Evolutionary conservation across 2,888 invertebrate genomes (phyloP).

Genomic region (Pyrrhia umbra): DNA sequence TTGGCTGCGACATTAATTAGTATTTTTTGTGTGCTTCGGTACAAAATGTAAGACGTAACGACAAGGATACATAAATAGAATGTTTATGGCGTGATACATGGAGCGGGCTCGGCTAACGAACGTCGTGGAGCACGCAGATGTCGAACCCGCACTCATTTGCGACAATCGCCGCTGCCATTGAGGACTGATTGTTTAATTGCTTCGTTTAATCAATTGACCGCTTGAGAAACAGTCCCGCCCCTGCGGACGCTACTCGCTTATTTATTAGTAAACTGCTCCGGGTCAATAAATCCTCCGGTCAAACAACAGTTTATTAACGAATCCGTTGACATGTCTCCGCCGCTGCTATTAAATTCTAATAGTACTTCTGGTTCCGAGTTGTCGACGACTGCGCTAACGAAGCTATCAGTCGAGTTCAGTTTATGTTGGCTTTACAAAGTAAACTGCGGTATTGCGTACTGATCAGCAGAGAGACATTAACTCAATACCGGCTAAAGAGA

Average conservation of each 20-base stretch:
- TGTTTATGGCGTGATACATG: conserved; percentile 41
- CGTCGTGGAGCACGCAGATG: conserved; percentile 70
- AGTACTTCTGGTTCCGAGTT: conserved; percentile 45
- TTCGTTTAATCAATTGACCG: conserved; percentile 90
- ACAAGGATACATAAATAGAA: conserved; percentile 46
- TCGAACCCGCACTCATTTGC: conserved; percentile 86
- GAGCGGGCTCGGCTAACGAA: conserved; percentile 19
- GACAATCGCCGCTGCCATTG: conserved; percentile 84
- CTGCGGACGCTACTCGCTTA: conserved; percentile 75
- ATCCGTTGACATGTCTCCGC: conserved; percentile 62
- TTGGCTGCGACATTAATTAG: conserved; percentile 56
- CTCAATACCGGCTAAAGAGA: conserved; percentile 25
- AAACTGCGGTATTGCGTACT: conserved; percentile 3
- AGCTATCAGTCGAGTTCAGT: conserved; percentile 11
- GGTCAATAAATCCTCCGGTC: conserved; percentile 85
- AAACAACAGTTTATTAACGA: conserved; percentile 81
- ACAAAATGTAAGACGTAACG: conserved; percentile 30
- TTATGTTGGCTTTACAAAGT: conserved; percentile 26
- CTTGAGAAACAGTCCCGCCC: conserved; percentile 81
- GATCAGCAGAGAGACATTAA: conserved; percentile 31
- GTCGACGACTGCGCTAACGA: conserved; percentile 1
- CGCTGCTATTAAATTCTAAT: conserved; percentile 58
- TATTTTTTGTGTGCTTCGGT: conserved; percentile 31
- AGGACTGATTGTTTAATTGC: conserved; percentile 89
- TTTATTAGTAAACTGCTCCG: conserved; percentile 78